Conservation (phyloP, 2,113 vertebrate genomes). For the Coptodon rendalli region DNA sequence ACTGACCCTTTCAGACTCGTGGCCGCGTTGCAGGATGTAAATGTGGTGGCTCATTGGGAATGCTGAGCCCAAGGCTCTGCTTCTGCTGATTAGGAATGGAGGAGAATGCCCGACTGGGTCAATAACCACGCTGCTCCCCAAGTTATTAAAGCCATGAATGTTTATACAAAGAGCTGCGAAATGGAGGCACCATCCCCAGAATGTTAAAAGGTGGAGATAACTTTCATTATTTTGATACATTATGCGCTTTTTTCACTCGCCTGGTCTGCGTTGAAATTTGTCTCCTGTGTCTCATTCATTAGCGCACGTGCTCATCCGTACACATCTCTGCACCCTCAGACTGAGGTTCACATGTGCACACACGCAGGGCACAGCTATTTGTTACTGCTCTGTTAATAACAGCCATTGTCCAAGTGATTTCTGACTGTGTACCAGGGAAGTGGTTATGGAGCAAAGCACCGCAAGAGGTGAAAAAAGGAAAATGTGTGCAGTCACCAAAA, state of each 20-base stretch:
- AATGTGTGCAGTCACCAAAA: not conserved
- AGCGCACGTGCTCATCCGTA: not conserved
- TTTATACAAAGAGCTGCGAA: slow-evolving; percentile 67
- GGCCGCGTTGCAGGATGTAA: slow-evolving; percentile 37
- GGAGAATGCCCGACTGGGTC: slow-evolving; percentile 66
- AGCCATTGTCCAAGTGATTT: not conserved
- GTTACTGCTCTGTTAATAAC: not conserved
- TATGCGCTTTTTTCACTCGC: slow-evolving; percentile 21
- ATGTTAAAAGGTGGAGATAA: slow-evolving; percentile 58
- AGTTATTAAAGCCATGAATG: slow-evolving; percentile 70
- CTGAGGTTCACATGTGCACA: not conserved
- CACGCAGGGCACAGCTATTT: not conserved
- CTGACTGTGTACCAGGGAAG: slow-evolving; percentile 11
- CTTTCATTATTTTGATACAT: slow-evolving; percentile 55
- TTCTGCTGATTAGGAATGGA: slow-evolving; percentile 66
- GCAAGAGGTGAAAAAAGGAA: not conserved
- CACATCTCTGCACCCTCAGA: not conserved
- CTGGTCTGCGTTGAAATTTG: slow-evolving; percentile 18
- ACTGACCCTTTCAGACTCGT: slow-evolving; percentile 4
- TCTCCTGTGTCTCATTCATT: slow-evolving; percentile 22
- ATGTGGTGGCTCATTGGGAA: slow-evolving; percentile 55
- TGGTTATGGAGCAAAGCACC: not conserved
- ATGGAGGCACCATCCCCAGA: slow-evolving; percentile 52
- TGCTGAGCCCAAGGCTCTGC: slow-evolving; percentile 45
- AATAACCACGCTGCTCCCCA: slow-evolving; percentile 57